Evolutionary conservation across 2,113 vertebrate species (phyloP).

Genomic region (Oryzias curvinotus): DNA sequence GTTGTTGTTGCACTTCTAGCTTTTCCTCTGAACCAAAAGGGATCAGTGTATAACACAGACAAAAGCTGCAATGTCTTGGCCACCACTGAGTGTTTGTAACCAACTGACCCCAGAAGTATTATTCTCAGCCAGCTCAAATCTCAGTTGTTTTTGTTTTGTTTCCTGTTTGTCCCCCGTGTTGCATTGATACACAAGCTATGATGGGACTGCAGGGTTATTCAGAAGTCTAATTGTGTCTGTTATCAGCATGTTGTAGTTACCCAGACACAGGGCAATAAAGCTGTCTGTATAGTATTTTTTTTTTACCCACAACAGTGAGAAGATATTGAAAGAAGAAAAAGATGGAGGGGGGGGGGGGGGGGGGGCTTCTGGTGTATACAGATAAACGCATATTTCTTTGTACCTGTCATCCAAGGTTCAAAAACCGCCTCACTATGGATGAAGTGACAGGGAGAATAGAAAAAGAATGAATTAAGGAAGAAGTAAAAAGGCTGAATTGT

Average conservation of each 20-base stretch:
- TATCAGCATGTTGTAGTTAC: conserved; percentile 49
- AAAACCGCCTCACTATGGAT: conserved; percentile 39
- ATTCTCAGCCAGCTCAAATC: conserved; percentile 38
- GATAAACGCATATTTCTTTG: conserved; percentile 32
- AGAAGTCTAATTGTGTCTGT: conserved; percentile 49
- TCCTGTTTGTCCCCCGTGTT: conserved; percentile 23
- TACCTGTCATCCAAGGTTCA: conserved; percentile 47
- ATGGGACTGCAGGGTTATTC: conserved; percentile 29
- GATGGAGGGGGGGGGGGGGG: conserved; percentile 9
- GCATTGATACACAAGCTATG: conserved; percentile 18
- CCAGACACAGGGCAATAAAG: conserved; percentile 30
- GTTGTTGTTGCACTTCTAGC: conserved; percentile 18
- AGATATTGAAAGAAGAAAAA: conserved; percentile 28
- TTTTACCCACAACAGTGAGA: conserved; percentile 18
- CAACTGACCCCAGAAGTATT: conserved; percentile 39
- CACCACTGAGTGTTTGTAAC: conserved; percentile 40
- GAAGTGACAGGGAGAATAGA: conserved; percentile 36
- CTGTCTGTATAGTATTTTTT: conserved; percentile 37
- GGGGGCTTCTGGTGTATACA: conserved; percentile 14
- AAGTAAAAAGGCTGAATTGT: conserved; percentile 32
- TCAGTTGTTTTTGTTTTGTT: conserved; percentile 19
- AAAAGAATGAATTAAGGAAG: conserved; percentile 27
- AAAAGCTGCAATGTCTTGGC: conserved; percentile 32
- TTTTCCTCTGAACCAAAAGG: conserved; percentile 6
- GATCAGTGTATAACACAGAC: conserved; percentile 22